A percentile compares a stretch with the other conserved stretches of the same genome.
Conservation (phyloP, 2,888 invertebrate genomes). For the Dastarcus helophoroides region DNA sequence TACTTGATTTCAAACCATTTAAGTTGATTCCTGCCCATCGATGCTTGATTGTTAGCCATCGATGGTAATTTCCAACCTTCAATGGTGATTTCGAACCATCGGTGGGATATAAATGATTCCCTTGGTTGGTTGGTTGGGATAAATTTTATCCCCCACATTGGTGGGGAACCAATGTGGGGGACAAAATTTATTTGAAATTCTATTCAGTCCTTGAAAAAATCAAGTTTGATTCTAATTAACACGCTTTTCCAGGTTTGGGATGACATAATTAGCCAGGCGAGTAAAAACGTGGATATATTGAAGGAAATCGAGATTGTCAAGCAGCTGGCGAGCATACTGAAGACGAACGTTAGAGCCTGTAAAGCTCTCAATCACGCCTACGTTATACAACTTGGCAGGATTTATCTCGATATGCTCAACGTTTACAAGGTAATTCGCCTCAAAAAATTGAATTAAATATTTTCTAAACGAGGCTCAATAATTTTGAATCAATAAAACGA, state of each 20-base stretch:
- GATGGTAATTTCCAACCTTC: too few species aligned
- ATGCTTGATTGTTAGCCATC: too few species aligned
- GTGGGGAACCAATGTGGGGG: too few species aligned
- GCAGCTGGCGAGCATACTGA: conserved; percentile 93
- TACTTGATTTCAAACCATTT: too few species aligned
- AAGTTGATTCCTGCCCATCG: too few species aligned
- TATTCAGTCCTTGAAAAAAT: not conserved
- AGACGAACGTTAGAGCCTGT: conserved; percentile 98
- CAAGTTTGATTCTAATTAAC: conserved; percentile 1
- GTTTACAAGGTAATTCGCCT: conserved; percentile 75
- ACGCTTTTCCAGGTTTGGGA: conserved; percentile 61
- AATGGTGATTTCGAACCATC: too few species aligned
- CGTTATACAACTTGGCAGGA: conserved; percentile 87
- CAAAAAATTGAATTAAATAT: not conserved
- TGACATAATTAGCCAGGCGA: conserved; percentile 93
- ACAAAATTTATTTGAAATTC: conserved; percentile 1
- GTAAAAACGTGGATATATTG: conserved; percentile 90
- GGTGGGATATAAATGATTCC: too few species aligned
- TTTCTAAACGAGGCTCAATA: not conserved
- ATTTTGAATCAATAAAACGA: conserved; percentile 1
- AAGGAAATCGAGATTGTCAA: conserved; percentile 95
- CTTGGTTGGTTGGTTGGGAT: too few species aligned
- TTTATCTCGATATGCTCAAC: conserved; percentile 98
- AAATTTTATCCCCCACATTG: too few species aligned
- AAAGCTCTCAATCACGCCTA: conserved; percentile 95